Evolutionary conservation across 1,140 invertebrate genomes (phyloP), one percentile per base, ranked within the genome.

Genomic region (Apis laboriosa): DNA sequence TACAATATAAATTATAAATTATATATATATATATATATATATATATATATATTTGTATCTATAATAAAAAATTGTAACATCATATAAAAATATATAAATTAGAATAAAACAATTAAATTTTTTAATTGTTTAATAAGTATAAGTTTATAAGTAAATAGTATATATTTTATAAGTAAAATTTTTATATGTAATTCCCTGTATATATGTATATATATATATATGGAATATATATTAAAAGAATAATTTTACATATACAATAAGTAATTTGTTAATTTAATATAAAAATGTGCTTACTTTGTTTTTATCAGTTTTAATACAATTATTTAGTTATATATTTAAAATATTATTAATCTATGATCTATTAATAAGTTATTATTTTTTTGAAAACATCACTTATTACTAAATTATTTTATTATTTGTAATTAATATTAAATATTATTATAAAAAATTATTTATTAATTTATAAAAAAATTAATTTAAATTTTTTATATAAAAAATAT

Each of bases 41-140:
- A 51, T n/a, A 53, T 51, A 21, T 43, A 7, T 13, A 63, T 55
- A 72, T 7, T n/a, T 68, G 51, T 81, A 60, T 58, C 24, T 68
- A 75, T 24, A 61, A 67, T 58, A 15, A 43, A 61, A 71, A 0
- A 67, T 51, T 49, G 12, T 60, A 61, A 66, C 11, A 56, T n/a
- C 68, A 51, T 86, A 86, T 53, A 83, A 86, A 86, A 86, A 86
- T 86, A 83, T 74, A 74, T 64, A 9, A n/a, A 53, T 53, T 63
- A 79, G 1, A 61, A n/a, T n/a, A 21, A 17, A 71, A 68, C 21
- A 78, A 78, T 64, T 21, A 7, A 34, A 43, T 72, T 72, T n/a
- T n/a, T n/a, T n/a, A n/a, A n/a, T n/a, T n/a, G n/a, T n/a, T n/a
- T n/a, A n/a, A n/a, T n/a, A n/a, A n/a, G n/a, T n/a, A n/a, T n/a